Conservation (phyloP, 2,888 invertebrate species). For the Polia nebulosa region DNA sequence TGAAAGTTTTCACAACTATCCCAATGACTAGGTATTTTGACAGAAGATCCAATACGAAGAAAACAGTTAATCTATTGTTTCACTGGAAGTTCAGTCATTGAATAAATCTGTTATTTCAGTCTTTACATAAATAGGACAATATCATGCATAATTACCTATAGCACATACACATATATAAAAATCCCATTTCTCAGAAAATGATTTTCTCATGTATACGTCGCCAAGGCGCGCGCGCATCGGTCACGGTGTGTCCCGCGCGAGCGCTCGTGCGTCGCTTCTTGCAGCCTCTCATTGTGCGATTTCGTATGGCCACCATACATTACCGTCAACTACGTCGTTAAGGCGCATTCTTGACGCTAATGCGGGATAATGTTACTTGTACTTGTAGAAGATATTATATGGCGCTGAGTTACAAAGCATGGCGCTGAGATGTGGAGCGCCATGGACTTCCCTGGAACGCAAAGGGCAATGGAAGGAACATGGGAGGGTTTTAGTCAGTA, state of each 20-base stretch:
- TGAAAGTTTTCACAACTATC: background rate
- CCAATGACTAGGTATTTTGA: background rate
- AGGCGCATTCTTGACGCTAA: slow-evolving; percentile 60
- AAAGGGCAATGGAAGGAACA: no score
- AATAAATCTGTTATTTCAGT: background rate
- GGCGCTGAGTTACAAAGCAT: no score
- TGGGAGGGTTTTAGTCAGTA: no score
- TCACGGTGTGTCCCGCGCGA: slow-evolving; percentile 60
- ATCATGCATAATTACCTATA: background rate
- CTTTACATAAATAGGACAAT: background rate
- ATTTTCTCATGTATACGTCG: slow-evolving; percentile 41
- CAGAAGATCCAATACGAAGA: background rate
- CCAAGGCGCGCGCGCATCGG: slow-evolving; percentile 64
- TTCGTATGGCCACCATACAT: slow-evolving; percentile 82
- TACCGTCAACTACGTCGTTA: slow-evolving; percentile 81
- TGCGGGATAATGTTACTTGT: slow-evolving; percentile 28
- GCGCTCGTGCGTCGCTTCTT: slow-evolving; percentile 69
- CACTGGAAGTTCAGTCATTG: background rate
- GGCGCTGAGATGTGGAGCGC: no score
- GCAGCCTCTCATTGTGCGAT: slow-evolving; percentile 81
- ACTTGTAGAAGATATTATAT: background rate
- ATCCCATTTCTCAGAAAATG: slow-evolving; percentile 18
- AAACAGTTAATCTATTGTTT: background rate
- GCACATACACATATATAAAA: no score
- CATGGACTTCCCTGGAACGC: no score